Conservation (phyloP, 92 coral and sea anemone species). For the Epizoanthus illoricatus region DNA sequence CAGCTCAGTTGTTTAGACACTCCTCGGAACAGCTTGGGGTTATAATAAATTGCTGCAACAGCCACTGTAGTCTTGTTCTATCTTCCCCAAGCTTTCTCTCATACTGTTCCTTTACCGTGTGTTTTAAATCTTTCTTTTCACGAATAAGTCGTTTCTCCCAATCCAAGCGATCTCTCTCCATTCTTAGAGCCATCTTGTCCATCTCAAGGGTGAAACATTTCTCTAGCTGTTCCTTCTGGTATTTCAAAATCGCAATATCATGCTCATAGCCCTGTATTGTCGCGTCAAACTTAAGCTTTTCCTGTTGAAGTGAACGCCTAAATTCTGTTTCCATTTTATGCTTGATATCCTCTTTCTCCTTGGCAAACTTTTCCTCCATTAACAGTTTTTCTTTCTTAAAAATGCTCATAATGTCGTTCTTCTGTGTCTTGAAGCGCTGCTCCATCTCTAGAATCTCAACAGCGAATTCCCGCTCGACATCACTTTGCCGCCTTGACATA, state of each 20-base stretch:
- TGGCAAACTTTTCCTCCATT: slow-evolving; percentile 69
- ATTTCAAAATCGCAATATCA: slow-evolving; percentile 87
- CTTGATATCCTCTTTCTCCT: slow-evolving; percentile 90
- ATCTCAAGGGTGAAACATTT: slow-evolving; percentile 79
- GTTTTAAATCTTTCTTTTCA: slow-evolving; percentile 85
- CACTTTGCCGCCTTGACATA: slow-evolving; percentile 81
- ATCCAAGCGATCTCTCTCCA: slow-evolving; percentile 88
- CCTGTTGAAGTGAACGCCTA: slow-evolving; percentile 82
- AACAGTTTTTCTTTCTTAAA: slow-evolving; percentile 84
- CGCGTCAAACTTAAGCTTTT: slow-evolving; percentile 87
- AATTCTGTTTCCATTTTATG: slow-evolving; percentile 85
- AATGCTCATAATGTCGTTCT: slow-evolving; percentile 91
- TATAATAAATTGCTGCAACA: slow-evolving; percentile 69
- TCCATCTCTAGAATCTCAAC: slow-evolving; percentile 90
- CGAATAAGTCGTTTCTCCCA: slow-evolving; percentile 83
- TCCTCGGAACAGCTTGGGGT: slow-evolving; percentile 45
- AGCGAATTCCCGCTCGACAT: slow-evolving; percentile 87
- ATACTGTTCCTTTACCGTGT: slow-evolving; percentile 77
- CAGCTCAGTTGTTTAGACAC: slow-evolving; percentile 14
- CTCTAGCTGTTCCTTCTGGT: slow-evolving; percentile 95
- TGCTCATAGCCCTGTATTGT: slow-evolving; percentile 91
- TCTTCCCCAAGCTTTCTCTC: slow-evolving; percentile 80
- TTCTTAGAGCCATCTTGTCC: slow-evolving; percentile 83
- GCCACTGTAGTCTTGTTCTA: slow-evolving; percentile 86
- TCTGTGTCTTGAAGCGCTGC: slow-evolving; percentile 89